These are phyloP conservation scores for Tipula vernalis DNA, from an alignment of 2,888 invertebrate genomes.

Conservation along the genomic window DNA sequence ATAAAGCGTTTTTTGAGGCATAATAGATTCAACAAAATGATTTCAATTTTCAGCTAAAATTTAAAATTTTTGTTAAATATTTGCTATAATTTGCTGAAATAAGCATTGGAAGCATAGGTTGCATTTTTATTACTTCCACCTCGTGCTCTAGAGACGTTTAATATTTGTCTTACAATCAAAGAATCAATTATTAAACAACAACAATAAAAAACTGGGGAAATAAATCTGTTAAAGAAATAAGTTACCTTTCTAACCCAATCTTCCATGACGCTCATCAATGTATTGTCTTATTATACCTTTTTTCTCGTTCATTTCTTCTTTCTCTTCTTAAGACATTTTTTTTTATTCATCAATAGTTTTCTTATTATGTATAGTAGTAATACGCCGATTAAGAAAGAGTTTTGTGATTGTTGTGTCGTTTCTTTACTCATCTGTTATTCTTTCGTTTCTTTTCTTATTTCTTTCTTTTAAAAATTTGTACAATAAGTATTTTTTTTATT, in stretches of 20 bases:
- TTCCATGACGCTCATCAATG: neutral
- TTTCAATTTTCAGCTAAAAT: too few species aligned
- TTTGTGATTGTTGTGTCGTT: neutral
- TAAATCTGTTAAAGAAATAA: neutral
- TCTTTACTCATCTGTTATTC: neutral
- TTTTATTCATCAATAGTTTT: neutral
- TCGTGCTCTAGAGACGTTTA: neutral
- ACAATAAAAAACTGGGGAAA: neutral
- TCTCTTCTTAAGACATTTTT: neutral
- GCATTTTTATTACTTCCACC: neutral
- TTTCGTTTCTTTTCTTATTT: neutral
- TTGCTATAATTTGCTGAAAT: too few species aligned
- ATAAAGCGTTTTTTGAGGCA: too few species aligned
- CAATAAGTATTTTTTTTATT: neutral
- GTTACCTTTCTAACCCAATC: constrained; percentile 10
- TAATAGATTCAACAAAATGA: too few species aligned
- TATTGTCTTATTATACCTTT: neutral
- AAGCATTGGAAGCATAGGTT: too few species aligned
- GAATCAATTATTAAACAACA: neutral
- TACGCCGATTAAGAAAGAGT: neutral
- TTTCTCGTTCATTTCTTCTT: neutral
- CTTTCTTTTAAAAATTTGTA: neutral
- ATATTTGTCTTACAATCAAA: neutral
- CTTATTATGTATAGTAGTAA: neutral
- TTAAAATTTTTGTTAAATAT: too few species aligned